Evolutionary conservation across 2,113 vertebrate genomes (phyloP).

Genomic region (Psittacula cyanocephala): DNA sequence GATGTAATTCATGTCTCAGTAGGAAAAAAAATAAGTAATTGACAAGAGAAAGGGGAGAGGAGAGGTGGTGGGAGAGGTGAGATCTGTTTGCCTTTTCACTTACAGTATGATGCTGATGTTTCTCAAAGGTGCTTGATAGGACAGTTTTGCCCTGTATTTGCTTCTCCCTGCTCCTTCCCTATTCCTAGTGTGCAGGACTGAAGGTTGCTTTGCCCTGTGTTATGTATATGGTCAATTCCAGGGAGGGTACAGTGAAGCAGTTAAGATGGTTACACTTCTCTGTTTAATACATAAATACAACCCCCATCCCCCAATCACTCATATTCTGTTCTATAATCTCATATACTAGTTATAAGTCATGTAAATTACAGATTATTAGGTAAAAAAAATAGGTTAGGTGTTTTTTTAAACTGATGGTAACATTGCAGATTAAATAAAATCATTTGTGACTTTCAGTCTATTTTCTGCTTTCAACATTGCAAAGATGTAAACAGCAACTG

Average conservation of each 20-base stretch:
- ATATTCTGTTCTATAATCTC: not conserved
- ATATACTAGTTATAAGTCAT: not conserved
- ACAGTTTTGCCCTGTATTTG: not conserved
- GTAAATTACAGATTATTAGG: not conserved
- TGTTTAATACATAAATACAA: not conserved
- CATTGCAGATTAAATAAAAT: not conserved
- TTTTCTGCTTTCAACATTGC: not conserved
- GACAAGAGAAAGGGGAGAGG: not conserved
- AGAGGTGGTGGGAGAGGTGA: not conserved
- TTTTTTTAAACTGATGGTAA: not conserved
- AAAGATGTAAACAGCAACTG: not conserved
- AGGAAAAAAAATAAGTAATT: not conserved
- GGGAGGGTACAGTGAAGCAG: not conserved
- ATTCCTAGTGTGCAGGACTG: accelerated
- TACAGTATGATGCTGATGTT: not conserved
- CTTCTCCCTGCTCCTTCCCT: not conserved
- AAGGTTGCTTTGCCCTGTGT: not conserved
- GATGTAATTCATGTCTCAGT: not conserved
- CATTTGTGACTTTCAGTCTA: accelerated
- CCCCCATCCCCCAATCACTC: not conserved
- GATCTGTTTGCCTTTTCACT: slow-evolving; percentile 8
- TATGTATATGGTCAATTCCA: not conserved
- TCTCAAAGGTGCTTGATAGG: not conserved
- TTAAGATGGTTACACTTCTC: not conserved
- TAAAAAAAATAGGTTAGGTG: not conserved